phyloP scores from a whole-genome alignment of 2,888 invertebrate species.

The Apoda limacodes region DNA sequence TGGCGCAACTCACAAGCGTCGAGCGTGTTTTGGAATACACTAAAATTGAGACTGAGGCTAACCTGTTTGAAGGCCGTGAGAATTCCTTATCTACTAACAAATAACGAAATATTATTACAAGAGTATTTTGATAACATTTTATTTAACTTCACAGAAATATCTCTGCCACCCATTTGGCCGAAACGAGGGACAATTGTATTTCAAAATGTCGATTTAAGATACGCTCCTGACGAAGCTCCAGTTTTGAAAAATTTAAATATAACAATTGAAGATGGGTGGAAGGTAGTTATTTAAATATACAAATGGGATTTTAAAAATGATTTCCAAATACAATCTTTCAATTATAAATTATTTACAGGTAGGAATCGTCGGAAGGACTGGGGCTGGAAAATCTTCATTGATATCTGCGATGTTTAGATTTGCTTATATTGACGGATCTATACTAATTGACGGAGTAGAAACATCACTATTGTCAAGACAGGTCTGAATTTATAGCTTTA shows the following conservation, averaged over 20 bases:
- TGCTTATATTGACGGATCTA: conserved; percentile 75
- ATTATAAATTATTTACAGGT: no score
- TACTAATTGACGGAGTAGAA: conserved; percentile 77
- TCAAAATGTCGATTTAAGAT: conserved; percentile 73
- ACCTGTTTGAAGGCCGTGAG: conserved; percentile 55
- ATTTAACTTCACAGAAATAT: no score
- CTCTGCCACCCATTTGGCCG: no score
- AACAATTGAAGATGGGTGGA: conserved; percentile 75
- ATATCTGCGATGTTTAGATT: conserved; percentile 84
- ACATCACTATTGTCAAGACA: conserved; percentile 9
- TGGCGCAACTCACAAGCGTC: conserved; percentile 83
- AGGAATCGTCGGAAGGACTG: conserved; percentile 86
- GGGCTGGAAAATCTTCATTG: conserved; percentile 85
- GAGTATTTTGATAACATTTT: no score
- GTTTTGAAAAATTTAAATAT: conserved; percentile 81
- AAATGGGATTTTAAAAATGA: no score
- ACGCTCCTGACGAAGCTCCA: conserved; percentile 72
- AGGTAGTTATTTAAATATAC: no score
- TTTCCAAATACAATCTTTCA: no score
- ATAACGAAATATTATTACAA: no score
- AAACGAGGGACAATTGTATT: conserved; percentile 73
- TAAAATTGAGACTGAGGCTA: conserved; percentile 71
- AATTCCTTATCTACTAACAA: conserved; percentile 11
- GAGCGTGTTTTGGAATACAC: conserved; percentile 89
- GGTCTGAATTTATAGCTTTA: no score